phyloP scores from a whole-genome alignment of 2,888 invertebrate genomes.

The Muscina levida region DNA sequence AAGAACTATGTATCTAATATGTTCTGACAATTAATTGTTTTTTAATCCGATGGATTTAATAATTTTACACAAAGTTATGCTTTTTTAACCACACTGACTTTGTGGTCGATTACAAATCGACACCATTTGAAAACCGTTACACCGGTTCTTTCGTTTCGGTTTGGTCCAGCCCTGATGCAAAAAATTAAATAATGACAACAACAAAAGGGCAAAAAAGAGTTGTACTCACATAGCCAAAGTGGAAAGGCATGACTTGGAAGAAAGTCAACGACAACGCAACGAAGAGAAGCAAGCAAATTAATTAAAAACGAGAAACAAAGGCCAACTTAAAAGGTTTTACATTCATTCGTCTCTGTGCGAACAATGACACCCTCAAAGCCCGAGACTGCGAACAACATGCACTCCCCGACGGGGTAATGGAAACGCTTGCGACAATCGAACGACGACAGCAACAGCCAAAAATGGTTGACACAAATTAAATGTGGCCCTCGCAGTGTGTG shows the following conservation, averaged over 20 bases:
- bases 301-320: constrained; percentile 64
- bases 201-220: constrained; percentile 40
- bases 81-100: too few relatives aligned
- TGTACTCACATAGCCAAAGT: constrained; percentile 16
- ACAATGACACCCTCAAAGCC: constrained; percentile 45
- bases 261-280: constrained; percentile 36
- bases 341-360: constrained; percentile 56
- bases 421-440: not conserved
- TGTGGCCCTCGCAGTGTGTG: constrained; percentile 19
- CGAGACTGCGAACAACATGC: constrained; percentile 32
- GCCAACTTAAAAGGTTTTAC: constrained; percentile 64
- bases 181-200: constrained; percentile 40
- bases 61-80: too few relatives aligned
- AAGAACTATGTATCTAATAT: too few relatives aligned
- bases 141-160: too few relatives aligned
- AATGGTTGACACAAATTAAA: constrained; percentile 52
- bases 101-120: too few relatives aligned
- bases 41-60: too few relatives aligned
- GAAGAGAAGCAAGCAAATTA: constrained; percentile 56
- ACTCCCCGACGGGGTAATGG: not conserved
- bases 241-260: constrained; percentile 46
- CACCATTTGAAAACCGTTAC: too few relatives aligned
- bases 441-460: constrained; percentile 13
- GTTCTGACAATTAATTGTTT: too few relatives aligned
- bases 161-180: too few relatives aligned